phyloP scores from a whole-genome alignment of 2,113 vertebrate species.

The Myxocyprinus asiaticus region DNA sequence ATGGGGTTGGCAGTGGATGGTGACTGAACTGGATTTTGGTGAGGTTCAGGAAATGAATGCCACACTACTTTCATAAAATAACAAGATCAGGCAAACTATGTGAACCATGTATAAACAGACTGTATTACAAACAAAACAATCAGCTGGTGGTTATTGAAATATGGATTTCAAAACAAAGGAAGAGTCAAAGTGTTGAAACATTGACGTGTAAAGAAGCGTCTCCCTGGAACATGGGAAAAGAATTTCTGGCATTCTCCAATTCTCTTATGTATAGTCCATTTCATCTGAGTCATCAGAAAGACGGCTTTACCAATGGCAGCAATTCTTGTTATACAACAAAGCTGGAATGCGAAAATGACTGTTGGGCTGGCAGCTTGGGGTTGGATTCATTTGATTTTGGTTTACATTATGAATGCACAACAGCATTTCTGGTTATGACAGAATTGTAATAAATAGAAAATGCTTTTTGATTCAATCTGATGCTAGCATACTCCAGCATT shows the following conservation, averaged over 20 bases:
- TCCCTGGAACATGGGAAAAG: conserved; percentile 9
- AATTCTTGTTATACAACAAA: not conserved
- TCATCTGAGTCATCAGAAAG: not conserved
- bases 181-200: conserved; percentile 41
- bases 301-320: not conserved
- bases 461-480: conserved; percentile 13
- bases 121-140: conserved; percentile 75
- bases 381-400: not conserved
- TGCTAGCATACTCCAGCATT: not conserved
- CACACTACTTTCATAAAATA: conserved; percentile 68
- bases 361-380: too few species aligned
- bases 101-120: conserved; percentile 74
- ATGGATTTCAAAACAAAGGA: conserved; percentile 58
- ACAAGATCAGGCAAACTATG: conserved; percentile 75
- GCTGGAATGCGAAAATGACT: conserved; percentile 6
- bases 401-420: conserved; percentile 6
- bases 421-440: not conserved
- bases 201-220: conserved; percentile 36
- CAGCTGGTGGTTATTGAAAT: conserved; percentile 62
- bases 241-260: not conserved
- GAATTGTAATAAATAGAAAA: conserved; percentile 2
- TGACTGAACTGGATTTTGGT: conserved; percentile 44
- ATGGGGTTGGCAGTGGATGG: conserved; percentile 64
- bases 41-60: conserved; percentile 64
- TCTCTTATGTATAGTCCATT: not conserved